These are phyloP conservation scores for Carassius carassius DNA, from an alignment of 2,113 vertebrate species.

Conservation along the genomic window DNA sequence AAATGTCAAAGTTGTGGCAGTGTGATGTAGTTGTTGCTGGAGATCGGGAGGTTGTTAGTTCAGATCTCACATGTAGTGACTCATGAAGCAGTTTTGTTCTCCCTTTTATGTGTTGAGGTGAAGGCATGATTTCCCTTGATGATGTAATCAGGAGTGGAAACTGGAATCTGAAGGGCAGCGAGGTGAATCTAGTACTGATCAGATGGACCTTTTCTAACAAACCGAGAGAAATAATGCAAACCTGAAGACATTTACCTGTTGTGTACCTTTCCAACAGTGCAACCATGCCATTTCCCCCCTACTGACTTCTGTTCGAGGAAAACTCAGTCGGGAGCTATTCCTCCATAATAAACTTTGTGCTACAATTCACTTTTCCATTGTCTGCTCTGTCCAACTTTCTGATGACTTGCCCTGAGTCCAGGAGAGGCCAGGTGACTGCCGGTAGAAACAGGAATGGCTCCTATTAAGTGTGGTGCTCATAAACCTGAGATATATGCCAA, in stretches of 20 bases:
- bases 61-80: constrained; percentile 3
- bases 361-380: constrained; percentile 13
- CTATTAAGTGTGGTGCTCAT: constrained; percentile 52
- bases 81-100: constrained; percentile 15
- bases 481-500: constrained; percentile 49
- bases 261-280: neutral
- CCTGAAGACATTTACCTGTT: neutral
- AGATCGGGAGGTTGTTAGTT: neutral
- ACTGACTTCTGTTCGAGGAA: neutral
- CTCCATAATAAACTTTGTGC: neutral
- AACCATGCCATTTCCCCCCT: neutral
- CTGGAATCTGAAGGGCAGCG: neutral
- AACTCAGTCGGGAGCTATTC: neutral
- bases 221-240: neutral
- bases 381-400: constrained; percentile 37
- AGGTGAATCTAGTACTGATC: constrained; percentile 3
- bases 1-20: neutral
- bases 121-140: neutral
- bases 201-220: neutral
- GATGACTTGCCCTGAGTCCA: constrained; percentile 13
- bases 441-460: constrained; percentile 41
- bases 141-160: constrained; percentile 15
- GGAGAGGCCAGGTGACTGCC: constrained; percentile 33
- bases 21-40: neutral
- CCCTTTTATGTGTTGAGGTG: neutral